A percentile compares a stretch with the other conserved stretches of the same genome.
phyloP scores from a whole-genome alignment of 2,888 invertebrate species.

The Pasiphila rectangulata region DNA sequence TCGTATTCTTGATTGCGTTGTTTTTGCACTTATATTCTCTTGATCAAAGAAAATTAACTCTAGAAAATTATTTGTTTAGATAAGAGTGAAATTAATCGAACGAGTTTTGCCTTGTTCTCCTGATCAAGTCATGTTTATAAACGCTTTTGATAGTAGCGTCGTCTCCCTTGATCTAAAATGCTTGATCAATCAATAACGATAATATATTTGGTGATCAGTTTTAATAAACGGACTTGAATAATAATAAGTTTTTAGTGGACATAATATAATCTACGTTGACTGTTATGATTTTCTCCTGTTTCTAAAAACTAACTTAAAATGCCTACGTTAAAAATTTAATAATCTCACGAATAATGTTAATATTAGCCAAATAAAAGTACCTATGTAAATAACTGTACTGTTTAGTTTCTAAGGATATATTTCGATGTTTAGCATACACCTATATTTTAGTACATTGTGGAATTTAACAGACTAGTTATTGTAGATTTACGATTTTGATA shows the following conservation, averaged over 20 bases:
- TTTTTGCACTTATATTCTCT: neutral
- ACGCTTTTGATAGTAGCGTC: neutral
- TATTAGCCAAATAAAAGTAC: constrained; percentile 32
- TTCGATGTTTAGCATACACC: neutral
- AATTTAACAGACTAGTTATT: neutral
- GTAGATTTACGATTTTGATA: constrained; percentile 29
- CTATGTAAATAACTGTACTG: constrained; percentile 29
- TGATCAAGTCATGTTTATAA: no score
- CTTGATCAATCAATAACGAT: no score
- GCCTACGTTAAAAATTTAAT: no score
- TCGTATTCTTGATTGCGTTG: no score
- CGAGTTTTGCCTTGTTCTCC: no score
- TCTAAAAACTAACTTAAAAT: constrained; percentile 2
- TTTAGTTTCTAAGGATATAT: constrained; percentile 17
- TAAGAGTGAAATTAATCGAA: no score
- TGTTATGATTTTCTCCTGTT: neutral
- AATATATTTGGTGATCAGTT: neutral
- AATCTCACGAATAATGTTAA: constrained; percentile 18
- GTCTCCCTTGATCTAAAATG: no score
- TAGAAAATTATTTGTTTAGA: no score
- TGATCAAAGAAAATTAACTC: no score
- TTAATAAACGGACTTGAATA: neutral
- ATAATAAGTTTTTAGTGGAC: constrained; percentile 2
- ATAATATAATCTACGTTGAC: neutral
- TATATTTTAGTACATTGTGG: neutral